Conservation (phyloP, 2,113 vertebrate genomes). For the Phalacrocorax carbo region DNA sequence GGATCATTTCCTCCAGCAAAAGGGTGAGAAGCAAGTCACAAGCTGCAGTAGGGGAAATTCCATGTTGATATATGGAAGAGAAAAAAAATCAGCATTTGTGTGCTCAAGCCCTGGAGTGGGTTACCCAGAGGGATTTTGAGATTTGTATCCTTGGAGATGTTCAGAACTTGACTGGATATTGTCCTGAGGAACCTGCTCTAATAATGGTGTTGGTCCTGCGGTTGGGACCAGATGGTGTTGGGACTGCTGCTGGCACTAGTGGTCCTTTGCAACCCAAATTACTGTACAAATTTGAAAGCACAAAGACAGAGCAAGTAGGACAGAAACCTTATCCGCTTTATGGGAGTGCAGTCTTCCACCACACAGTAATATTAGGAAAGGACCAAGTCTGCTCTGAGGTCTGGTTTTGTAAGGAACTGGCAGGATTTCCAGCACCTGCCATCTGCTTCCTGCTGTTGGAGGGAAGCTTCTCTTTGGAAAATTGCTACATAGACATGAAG, state of each 20-base stretch:
- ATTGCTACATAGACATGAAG: background rate
- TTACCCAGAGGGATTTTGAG: background rate
- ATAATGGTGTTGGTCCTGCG: background rate
- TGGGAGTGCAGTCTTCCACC: fast-evolving
- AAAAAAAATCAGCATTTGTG: background rate
- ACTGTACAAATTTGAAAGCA: background rate
- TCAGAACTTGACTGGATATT: background rate
- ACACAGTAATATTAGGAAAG: background rate
- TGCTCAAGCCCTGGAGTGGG: background rate
- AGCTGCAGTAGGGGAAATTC: background rate
- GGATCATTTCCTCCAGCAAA: background rate
- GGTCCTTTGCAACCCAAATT: background rate
- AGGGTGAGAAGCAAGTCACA: background rate
- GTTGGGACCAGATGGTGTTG: background rate
- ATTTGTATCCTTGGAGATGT: background rate
- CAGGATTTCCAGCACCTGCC: background rate
- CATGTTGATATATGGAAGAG: background rate
- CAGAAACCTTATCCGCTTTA: background rate
- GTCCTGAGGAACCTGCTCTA: background rate
- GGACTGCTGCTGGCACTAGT: background rate
- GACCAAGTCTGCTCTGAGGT: background rate
- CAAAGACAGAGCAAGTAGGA: background rate
- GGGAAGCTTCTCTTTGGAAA: background rate
- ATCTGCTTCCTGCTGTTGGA: background rate
- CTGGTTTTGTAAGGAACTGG: background rate